Percentiles rank a stretch among this genome's conserved stretches.
These are phyloP conservation scores for Thera obeliscata DNA, from an alignment of 2,888 invertebrate species.

Conservation along the genomic window DNA sequence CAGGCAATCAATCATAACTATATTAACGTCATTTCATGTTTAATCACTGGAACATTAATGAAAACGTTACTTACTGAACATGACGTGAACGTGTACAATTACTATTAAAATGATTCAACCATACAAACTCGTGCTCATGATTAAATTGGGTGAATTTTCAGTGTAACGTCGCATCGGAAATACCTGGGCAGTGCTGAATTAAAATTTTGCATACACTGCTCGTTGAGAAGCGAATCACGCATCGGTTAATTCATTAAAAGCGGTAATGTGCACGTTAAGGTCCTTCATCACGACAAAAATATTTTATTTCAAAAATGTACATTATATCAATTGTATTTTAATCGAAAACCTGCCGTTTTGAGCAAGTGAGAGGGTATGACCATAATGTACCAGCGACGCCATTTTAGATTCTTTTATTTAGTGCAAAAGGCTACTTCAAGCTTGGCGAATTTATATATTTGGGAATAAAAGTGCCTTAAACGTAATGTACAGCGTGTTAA, in stretches of 20 bases:
- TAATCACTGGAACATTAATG: conserved; percentile 1
- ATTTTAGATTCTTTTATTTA: too few species aligned
- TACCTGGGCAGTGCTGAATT: conserved; percentile 15
- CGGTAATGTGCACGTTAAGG: conserved; percentile 30
- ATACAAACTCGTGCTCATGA: conserved; percentile 15
- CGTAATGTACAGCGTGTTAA: conserved; percentile 11
- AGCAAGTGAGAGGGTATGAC: too few species aligned
- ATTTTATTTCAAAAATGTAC: not conserved
- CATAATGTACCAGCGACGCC: too few species aligned
- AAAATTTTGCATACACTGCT: conserved; percentile 31
- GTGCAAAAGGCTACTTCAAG: too few species aligned
- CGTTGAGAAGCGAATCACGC: conserved; percentile 34
- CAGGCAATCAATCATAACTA: not conserved
- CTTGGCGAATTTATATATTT: not conserved
- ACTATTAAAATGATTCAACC: conserved; percentile 14
- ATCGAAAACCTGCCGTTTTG: too few species aligned
- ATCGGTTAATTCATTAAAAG: conserved; percentile 41
- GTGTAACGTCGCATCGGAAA: conserved; percentile 21
- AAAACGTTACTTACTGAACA: conserved; percentile 6
- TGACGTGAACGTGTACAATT: conserved; percentile 10
- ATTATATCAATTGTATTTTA: too few species aligned
- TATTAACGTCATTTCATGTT: conserved; percentile 1
- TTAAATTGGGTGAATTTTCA: conserved; percentile 22
- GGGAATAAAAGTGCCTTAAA: conserved; percentile 6
- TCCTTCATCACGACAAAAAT: not conserved